Conservation (phyloP, 2,888 invertebrate species). For the Watsonalla cultraria region DNA sequence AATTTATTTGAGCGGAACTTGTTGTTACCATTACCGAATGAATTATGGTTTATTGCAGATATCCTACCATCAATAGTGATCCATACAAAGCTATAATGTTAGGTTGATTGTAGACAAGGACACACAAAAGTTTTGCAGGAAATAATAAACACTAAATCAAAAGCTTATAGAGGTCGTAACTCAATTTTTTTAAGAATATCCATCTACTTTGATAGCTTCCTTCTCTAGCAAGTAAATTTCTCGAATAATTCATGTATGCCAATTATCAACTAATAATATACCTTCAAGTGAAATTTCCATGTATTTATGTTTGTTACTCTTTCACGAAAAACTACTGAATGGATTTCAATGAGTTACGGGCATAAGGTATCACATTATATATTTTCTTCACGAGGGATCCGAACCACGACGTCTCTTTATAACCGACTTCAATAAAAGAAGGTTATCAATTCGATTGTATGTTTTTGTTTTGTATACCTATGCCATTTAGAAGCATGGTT, state of each 20-base stretch:
- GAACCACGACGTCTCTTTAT: too few species aligned
- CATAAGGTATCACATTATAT: background rate
- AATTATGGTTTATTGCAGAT: slow-evolving; percentile 28
- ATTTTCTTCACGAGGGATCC: background rate
- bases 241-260: too few species aligned
- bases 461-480: too few species aligned
- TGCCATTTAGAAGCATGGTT: too few species aligned
- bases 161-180: background rate
- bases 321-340: background rate
- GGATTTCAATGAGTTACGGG: too few species aligned
- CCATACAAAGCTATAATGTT: slow-evolving; percentile 19
- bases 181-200: background rate
- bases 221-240: too few species aligned
- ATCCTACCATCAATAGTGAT: slow-evolving; percentile 37
- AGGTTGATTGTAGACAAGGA: background rate
- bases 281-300: too few species aligned
- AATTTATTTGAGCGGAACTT: slow-evolving; percentile 28
- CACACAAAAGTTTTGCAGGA: background rate
- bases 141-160: slow-evolving; percentile 1
- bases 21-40: slow-evolving; percentile 30
- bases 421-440: too few species aligned
- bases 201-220: background rate
- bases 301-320: too few species aligned
- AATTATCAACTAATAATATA: too few species aligned
- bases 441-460: too few species aligned